Base-by-base conservation (phyloP, 2,888 invertebrate genomes). In the Sinohyriopsis cumingii region DNA sequence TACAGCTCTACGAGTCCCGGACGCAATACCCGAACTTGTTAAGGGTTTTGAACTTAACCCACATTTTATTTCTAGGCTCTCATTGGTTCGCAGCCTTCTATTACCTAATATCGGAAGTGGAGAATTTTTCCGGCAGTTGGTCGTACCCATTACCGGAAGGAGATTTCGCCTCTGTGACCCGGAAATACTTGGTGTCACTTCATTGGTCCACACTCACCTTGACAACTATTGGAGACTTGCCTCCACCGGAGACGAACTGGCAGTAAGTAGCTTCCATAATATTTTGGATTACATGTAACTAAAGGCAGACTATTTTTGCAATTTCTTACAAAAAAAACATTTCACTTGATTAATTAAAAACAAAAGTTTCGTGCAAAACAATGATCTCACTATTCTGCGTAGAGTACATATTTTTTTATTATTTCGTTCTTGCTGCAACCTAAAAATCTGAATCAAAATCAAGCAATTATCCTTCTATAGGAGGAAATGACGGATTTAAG, bases 31-130 rank as follows among this genome's bases (percentile, higher is more conserved):
- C 98, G 33, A 98, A 98, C 92, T 93, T 98, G 89, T 97, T 97
- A 95, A 93, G 98, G 22, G 98, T 98, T 79, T 94, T 96, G 87
- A 98, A 97, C 91, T 93, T 98, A 76, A 96, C 97, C 82, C 98
- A 98, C 90, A 97, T 98, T 86, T 93, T 98, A 79, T 93, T 98
- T 84, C 95, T 98, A 87, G 92, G 97, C 85, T 97, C 97, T 65
- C 98, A 98, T 90, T 98, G 98, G 98, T 98, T 98, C 90, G 98
- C 98, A 69, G 98, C 97, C 91, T 98, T 98, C 92, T 98, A 98
- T 92, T 98, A 95, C 91, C 91, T 98, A 86, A 93, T 98, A 69
- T 97, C 97, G 9, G 96, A 97, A 89, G 87, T 88, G 3, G 88
- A 89, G 68, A 85, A 84, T 12, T 90, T 89, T 90, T 93, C 94